Conservation (phyloP, 2,888 invertebrate genomes). For the Lasius fuliginosus region DNA sequence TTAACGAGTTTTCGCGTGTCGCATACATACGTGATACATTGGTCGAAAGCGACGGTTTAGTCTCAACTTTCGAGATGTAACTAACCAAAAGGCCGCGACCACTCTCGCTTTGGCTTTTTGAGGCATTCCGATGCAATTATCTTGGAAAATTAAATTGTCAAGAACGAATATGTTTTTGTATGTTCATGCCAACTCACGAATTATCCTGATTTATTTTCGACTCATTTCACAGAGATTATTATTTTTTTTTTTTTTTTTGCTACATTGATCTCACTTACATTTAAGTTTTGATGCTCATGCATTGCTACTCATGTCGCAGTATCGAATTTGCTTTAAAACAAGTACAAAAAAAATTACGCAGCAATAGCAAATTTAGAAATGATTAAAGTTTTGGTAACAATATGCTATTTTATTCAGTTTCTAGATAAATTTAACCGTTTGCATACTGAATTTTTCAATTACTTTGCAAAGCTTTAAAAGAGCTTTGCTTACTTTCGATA, state of each 20-base stretch:
- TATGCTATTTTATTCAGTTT: not conserved
- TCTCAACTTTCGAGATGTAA: conserved; percentile 38
- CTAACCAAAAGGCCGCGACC: conserved; percentile 19
- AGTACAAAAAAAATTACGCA: too few species aligned
- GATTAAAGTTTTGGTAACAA: not conserved
- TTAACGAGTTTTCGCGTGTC: conserved; percentile 44
- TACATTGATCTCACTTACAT: not conserved
- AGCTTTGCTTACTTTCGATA: not conserved
- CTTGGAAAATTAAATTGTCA: conserved; percentile 39
- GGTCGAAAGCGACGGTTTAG: conserved; percentile 21
- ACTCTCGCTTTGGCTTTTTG: conserved; percentile 20
- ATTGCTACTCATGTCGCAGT: too few species aligned
- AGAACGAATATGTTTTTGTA: conserved; percentile 13
- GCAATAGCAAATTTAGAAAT: not conserved
- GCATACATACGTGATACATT: conserved; percentile 23
- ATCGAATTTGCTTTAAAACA: too few species aligned
- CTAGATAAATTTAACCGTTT: not conserved
- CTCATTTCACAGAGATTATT: conserved; percentile 11
- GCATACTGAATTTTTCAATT: not conserved
- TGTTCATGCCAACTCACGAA: conserved; percentile 2
- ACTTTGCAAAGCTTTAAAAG: not conserved
- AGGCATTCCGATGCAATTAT: conserved; percentile 44
- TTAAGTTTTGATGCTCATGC: not conserved
- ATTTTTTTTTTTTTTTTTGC: too few species aligned
- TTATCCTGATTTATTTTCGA: conserved; percentile 12